Evolutionary conservation across 64 coral and sea anemone species (phyloP).

Genomic region (Hydrozoanthus tunicans): DNA sequence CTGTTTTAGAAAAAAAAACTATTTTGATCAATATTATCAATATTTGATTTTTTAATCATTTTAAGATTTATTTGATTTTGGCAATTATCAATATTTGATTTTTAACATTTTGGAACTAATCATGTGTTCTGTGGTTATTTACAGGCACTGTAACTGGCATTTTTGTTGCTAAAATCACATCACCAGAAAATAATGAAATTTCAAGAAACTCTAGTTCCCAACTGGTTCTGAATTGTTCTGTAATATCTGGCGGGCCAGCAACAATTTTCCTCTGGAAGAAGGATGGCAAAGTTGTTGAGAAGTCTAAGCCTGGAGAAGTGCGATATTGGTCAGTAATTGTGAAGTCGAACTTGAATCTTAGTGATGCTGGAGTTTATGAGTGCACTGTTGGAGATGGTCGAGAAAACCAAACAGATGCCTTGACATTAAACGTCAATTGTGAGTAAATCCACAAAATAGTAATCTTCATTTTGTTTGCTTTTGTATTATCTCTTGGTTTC

Average conservation of each 20-base stretch:
- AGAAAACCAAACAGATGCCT: not conserved
- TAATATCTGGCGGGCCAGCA: conserved; percentile 18
- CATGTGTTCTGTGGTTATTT: not conserved
- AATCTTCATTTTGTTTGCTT: not conserved
- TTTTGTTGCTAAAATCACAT: conserved; percentile 27
- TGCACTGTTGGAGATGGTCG: conserved; percentile 5
- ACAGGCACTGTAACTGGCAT: not conserved
- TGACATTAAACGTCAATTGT: conserved; percentile 20
- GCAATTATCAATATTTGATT: not conserved
- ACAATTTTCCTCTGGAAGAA: conserved; percentile 33
- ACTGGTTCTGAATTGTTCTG: conserved; percentile 13
- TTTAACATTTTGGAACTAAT: not conserved
- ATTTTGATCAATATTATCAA: not conserved
- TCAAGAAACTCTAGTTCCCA: not conserved
- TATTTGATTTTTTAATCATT: not conserved
- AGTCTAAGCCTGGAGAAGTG: not conserved
- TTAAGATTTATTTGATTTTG: too few relatives aligned
- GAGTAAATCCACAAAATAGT: not conserved
- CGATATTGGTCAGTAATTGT: not conserved
- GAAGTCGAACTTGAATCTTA: not conserved
- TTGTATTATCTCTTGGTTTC: not conserved
- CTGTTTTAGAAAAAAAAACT: too few relatives aligned
- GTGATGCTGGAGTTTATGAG: conserved; percentile 22
- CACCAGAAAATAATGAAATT: conserved; percentile 25
- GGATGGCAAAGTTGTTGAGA: conserved; percentile 13